phyloP scores from a whole-genome alignment of 2,797 vertebrate species.

The Eospalax fontanierii region DNA sequence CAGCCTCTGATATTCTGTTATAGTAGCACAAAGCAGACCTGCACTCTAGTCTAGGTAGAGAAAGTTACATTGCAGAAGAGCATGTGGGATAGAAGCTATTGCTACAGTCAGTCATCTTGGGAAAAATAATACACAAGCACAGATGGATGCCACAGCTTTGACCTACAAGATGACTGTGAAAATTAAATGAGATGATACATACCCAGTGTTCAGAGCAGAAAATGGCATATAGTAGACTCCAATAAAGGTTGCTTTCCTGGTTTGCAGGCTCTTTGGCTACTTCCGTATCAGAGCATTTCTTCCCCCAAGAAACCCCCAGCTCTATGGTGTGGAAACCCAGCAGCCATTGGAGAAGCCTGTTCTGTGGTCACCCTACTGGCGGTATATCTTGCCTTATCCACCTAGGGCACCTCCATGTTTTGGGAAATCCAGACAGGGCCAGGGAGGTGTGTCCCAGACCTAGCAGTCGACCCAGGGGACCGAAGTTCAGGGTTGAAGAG shows the following conservation, averaged over 20 bases:
- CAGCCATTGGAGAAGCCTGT: not conserved
- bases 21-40: not conserved
- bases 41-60: not conserved
- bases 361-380: not conserved
- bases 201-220: not conserved
- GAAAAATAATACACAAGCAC: not conserved
- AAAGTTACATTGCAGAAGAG: not conserved
- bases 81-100: not conserved
- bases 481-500: conserved; percentile 82
- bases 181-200: not conserved
- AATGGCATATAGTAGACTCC: rapidly evolving
- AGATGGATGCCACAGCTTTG: rapidly evolving
- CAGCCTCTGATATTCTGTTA: not conserved
- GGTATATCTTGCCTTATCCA: not conserved
- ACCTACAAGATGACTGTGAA: not conserved
- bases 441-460: not conserved
- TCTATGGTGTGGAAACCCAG: not conserved
- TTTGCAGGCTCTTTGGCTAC: not conserved
- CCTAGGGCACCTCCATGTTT: not conserved
- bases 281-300: not conserved
- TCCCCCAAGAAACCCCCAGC: not conserved
- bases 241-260: not conserved
- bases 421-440: conserved; percentile 23
- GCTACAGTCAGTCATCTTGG: not conserved
- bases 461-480: conserved; percentile 46